Evolutionary conservation across 2,888 invertebrate species (phyloP).

Genomic region (Craniophora ligustri): DNA sequence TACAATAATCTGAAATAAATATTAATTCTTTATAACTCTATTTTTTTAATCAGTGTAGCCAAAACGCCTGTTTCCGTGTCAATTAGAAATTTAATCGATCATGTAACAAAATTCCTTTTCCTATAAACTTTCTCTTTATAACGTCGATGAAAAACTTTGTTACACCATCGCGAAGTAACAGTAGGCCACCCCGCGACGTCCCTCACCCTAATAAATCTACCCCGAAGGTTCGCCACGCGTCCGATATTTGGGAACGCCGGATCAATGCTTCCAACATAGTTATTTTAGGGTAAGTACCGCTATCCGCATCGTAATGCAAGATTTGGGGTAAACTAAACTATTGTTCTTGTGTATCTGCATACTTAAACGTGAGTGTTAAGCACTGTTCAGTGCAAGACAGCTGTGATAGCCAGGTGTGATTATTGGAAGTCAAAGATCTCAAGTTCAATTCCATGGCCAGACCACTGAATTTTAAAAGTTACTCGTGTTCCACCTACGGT

Average conservation of each 20-base stretch:
- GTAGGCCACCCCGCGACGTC: conserved; percentile 49
- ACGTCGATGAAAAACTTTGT: conserved; percentile 51
- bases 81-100: conserved; percentile 2
- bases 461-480: too few relatives aligned
- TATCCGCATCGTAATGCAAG: conserved; percentile 48
- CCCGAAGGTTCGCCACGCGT: conserved; percentile 64
- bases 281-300: conserved; percentile 59
- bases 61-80: too few relatives aligned
- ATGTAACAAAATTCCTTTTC: conserved; percentile 29
- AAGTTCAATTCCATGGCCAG: too few relatives aligned
- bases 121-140: conserved; percentile 39
- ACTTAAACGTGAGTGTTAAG: conserved; percentile 23
- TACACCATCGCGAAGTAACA: conserved; percentile 39
- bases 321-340: conserved; percentile 53
- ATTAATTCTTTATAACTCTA: too few relatives aligned
- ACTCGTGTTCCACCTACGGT: too few relatives aligned
- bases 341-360: conserved; percentile 26
- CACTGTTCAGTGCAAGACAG: background rate
- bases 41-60: too few relatives aligned
- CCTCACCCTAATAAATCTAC: conserved; percentile 73
- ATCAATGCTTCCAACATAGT: conserved; percentile 64
- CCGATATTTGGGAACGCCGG: conserved; percentile 67
- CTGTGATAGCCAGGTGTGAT: too few relatives aligned
- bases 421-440: too few relatives aligned
- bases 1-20: too few relatives aligned